Percentiles rank a stretch among this genome's conserved stretches.
phyloP scores from a whole-genome alignment of 1,140 invertebrate genomes.

The Hypothenemus hampei region DNA sequence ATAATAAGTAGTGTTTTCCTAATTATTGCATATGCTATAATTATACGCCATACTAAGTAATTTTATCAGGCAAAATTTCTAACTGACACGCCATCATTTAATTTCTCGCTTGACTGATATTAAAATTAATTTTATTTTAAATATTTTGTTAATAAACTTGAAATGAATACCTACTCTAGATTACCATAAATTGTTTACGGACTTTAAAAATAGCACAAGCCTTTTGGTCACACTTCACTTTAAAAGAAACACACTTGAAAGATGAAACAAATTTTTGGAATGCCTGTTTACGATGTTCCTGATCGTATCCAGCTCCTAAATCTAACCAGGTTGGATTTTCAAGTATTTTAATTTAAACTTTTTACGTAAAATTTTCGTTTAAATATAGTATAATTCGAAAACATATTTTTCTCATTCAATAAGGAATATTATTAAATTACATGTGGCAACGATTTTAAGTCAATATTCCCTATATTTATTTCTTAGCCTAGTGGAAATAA shows the following conservation, averaged over 20 bases:
- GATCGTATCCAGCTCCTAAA: conserved; percentile 11
- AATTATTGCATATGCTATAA: background rate
- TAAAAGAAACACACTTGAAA: conserved; percentile 1
- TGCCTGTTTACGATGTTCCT: conserved; percentile 18
- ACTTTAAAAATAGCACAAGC: background rate
- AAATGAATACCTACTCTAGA: background rate
- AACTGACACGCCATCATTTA: background rate
- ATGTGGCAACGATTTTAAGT: conserved; percentile 1
- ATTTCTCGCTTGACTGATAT: background rate
- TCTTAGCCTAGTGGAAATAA: conserved; percentile 9
- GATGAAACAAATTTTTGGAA: conserved; percentile 19
- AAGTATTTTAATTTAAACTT: conserved; percentile 11
- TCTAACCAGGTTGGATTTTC: conserved; percentile 9
- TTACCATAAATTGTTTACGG: background rate
- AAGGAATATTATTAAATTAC: background rate
- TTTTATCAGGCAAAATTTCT: background rate
- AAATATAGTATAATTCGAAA: background rate
- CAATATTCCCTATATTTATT: conserved; percentile 17
- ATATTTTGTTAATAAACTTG: background rate
- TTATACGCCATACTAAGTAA: background rate
- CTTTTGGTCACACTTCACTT: background rate
- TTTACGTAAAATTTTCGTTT: background rate
- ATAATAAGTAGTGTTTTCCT: background rate
- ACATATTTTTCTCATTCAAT: background rate
- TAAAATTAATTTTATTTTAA: background rate